These are phyloP conservation scores for Phlogophora meticulosa DNA, from an alignment of 2,888 invertebrate genomes.

Conservation along the genomic window DNA sequence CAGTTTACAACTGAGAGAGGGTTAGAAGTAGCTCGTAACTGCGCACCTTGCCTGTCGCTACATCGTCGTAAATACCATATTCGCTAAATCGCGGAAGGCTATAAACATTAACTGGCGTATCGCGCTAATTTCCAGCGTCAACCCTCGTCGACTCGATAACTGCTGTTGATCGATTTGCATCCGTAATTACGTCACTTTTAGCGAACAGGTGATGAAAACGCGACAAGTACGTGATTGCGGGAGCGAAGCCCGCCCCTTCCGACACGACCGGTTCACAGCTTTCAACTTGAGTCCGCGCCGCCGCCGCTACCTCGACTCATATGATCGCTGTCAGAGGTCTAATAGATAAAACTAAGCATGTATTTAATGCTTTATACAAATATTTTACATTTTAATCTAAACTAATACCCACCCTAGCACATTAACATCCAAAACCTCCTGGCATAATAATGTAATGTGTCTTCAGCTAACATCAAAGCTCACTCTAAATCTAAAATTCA, in stretches of 20 bases:
- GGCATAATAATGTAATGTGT: conserved; percentile 6
- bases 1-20: conserved; percentile 34
- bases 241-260: conserved; percentile 84
- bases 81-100: conserved; percentile 85
- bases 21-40: conserved; percentile 54
- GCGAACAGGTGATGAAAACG: conserved; percentile 90
- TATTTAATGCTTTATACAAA: conserved; percentile 16
- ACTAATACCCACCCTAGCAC: neutral
- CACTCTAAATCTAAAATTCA: conserved; percentile 38
- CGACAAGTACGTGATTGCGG: conserved; percentile 89
- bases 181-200: conserved; percentile 90
- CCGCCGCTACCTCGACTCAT: conserved; percentile 60
- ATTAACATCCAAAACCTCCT: conserved; percentile 1
- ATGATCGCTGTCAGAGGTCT: conserved; percentile 61
- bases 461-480: conserved; percentile 36
- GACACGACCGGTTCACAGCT: conserved; percentile 84
- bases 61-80: conserved; percentile 80
- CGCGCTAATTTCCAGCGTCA: conserved; percentile 89
- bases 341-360: conserved; percentile 51
- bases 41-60: conserved; percentile 47
- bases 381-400: conserved; percentile 16
- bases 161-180: conserved; percentile 90
- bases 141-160: conserved; percentile 87
- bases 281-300: conserved; percentile 74
- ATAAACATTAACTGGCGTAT: conserved; percentile 87